A percentile compares a stretch with the other conserved stretches of the same genome.
Conservation (phyloP, 2,797 vertebrate genomes). For the Sarcoramphus papa region DNA sequence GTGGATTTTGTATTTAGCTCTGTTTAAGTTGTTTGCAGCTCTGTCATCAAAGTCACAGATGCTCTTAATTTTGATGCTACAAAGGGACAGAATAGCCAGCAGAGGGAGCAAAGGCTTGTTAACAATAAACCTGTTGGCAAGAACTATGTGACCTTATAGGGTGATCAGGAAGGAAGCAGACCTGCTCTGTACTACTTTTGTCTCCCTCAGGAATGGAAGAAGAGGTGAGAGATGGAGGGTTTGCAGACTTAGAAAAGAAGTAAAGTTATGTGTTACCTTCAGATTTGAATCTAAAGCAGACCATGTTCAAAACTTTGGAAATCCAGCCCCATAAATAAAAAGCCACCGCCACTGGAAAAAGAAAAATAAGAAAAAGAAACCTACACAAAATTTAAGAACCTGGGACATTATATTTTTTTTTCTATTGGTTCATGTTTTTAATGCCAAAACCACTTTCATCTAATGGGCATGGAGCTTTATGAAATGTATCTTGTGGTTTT, state of each 20-base stretch:
- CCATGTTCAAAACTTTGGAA: background rate
- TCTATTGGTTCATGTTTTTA: background rate
- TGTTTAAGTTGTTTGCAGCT: background rate
- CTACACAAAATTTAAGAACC: background rate
- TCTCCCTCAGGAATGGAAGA: background rate
- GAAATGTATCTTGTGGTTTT: background rate
- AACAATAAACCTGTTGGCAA: background rate
- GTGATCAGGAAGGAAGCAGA: background rate
- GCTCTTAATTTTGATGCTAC: background rate
- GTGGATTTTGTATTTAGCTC: background rate
- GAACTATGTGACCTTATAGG: background rate
- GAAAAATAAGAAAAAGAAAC: background rate
- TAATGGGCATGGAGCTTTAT: background rate
- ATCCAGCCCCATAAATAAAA: background rate
- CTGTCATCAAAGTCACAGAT: background rate
- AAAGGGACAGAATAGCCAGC: background rate
- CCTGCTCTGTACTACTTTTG: background rate
- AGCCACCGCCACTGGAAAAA: rapidly evolving
- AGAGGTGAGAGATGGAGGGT: background rate
- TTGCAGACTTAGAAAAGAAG: background rate
- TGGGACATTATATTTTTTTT: background rate
- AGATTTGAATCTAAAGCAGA: background rate
- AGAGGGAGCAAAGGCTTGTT: conserved; percentile 40
- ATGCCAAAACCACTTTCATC: background rate
- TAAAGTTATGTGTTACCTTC: background rate